Conservation (phyloP, 2,888 invertebrate species). For the Papilio gigon region DNA sequence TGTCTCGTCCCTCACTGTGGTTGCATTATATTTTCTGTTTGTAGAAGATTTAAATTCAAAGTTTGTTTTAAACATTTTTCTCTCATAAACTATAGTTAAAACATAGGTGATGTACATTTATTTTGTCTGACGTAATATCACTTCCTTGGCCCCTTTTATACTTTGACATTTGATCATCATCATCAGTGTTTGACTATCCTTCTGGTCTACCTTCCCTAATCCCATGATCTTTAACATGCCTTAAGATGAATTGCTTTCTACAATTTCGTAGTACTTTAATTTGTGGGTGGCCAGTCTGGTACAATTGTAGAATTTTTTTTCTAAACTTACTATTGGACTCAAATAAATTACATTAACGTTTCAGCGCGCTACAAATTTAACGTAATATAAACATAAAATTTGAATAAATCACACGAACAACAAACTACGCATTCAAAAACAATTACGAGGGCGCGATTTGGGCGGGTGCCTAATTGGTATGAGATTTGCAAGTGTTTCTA, state of each 20-base stretch:
- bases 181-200: too few species aligned
- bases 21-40: slow-evolving; percentile 24
- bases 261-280: background rate
- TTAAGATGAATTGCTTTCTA: too few species aligned
- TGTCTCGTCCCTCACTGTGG: slow-evolving; percentile 43
- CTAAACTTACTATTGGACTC: background rate
- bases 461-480: slow-evolving; percentile 81
- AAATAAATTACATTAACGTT: background rate
- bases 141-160: too few species aligned
- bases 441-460: slow-evolving; percentile 79
- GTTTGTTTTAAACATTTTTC: background rate
- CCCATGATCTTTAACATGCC: too few species aligned
- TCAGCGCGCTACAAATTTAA: background rate
- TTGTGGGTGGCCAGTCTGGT: background rate
- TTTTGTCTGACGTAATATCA: too few species aligned
- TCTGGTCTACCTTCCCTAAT: too few species aligned
- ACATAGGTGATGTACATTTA: too few species aligned
- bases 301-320: background rate
- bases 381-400: slow-evolving; percentile 21
- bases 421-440: slow-evolving; percentile 80
- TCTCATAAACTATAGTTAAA: too few species aligned
- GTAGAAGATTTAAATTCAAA: slow-evolving; percentile 5
- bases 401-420: slow-evolving; percentile 72
- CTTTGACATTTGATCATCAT: too few species aligned
- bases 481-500: slow-evolving; percentile 81